phyloP scores from a whole-genome alignment of 2,797 vertebrate species.

The Clarias pachynema region DNA sequence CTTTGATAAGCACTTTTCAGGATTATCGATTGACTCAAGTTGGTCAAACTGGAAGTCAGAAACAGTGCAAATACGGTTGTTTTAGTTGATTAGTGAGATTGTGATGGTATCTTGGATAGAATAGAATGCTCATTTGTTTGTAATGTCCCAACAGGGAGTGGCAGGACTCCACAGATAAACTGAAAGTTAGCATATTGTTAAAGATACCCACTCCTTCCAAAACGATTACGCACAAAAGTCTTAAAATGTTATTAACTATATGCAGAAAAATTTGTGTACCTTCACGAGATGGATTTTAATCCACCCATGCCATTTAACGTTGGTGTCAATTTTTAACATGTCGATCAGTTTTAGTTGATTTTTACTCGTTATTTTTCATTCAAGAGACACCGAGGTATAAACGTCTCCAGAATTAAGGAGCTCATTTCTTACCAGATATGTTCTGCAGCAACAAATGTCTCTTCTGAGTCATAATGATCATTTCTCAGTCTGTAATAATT shows the following conservation, averaged over 20 bases:
- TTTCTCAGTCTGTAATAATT: constrained; percentile 36
- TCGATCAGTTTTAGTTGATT: constrained; percentile 26
- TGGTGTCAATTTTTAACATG: constrained; percentile 18
- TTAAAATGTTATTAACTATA: not conserved
- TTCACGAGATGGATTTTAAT: not conserved
- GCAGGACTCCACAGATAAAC: constrained; percentile 58
- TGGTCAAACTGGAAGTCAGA: constrained; percentile 37
- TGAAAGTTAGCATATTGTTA: constrained; percentile 19
- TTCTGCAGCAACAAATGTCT: constrained; percentile 37
- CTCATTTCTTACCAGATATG: constrained; percentile 36
- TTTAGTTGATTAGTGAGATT: constrained; percentile 10
- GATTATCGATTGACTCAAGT: constrained; percentile 51
- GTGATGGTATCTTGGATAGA: constrained; percentile 37
- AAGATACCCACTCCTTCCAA: not conserved
- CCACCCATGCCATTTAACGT: not conserved
- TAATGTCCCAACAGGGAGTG: constrained; percentile 22
- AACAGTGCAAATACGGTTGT: constrained; percentile 21
- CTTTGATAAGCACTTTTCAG: constrained; percentile 52
- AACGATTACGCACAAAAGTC: not conserved
- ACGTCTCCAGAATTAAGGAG: constrained; percentile 25
- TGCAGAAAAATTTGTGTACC: not conserved
- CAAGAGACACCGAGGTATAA: constrained; percentile 35
- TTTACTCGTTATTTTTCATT: constrained; percentile 34
- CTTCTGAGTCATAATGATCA: constrained; percentile 40
- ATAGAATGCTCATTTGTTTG: constrained; percentile 21